Conservation (phyloP, 37 sponge, comb jelly and placozoan genomes). For the Bolinopsis microptera region DNA sequence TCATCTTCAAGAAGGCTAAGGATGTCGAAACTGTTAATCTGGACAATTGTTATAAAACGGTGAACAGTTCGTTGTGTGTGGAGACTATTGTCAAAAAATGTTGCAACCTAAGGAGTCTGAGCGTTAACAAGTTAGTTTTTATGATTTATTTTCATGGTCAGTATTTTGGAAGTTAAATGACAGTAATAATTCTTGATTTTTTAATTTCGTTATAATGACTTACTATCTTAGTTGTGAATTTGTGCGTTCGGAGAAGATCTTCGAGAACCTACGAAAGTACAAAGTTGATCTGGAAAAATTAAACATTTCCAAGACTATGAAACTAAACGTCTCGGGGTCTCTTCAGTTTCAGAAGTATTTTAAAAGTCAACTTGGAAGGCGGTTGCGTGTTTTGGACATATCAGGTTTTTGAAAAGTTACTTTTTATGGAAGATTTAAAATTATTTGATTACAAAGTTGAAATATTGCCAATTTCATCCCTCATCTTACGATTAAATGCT, state of each 20-base stretch:
- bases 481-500: too few relatives aligned
- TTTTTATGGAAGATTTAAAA: too few relatives aligned
- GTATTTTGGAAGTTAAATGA: too few relatives aligned
- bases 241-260: not conserved
- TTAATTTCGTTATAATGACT: not conserved
- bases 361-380: not conserved
- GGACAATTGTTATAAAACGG: not conserved
- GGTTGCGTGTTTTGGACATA: not conserved
- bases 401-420: too few relatives aligned
- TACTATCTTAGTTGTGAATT: not conserved
- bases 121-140: not conserved
- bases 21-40: not conserved
- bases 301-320: not conserved
- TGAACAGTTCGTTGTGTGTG: not conserved
- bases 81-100: not conserved
- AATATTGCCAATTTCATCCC: too few relatives aligned
- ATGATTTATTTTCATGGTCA: too few relatives aligned
- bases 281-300: not conserved
- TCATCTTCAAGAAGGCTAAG: conserved; percentile 1
- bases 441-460: too few relatives aligned
- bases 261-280: not conserved
- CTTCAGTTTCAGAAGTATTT: conserved; percentile 1
- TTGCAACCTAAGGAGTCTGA: not conserved
- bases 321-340: not conserved
- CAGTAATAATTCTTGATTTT: not conserved